A percentile compares a stretch with the other conserved stretches of the same genome.
Evolutionary conservation across 1,140 invertebrate species (phyloP).

Genomic region (Drosophila dunni): DNA sequence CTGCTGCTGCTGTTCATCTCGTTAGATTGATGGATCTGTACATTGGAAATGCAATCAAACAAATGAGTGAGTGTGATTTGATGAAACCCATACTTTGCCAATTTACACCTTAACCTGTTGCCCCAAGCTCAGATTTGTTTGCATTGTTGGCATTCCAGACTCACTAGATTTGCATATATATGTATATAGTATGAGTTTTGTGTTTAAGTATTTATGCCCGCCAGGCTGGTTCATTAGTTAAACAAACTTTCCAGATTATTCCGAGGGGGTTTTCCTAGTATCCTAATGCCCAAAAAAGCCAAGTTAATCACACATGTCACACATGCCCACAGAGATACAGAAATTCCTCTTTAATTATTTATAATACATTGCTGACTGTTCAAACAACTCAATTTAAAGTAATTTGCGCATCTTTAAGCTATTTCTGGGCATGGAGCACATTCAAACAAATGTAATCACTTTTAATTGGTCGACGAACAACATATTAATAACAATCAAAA

Average conservation of each 20-base stretch:
- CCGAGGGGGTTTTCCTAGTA: conserved; percentile 35
- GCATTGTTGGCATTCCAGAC: conserved; percentile 48
- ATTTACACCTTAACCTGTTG: conserved; percentile 40
- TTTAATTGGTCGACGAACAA: conserved; percentile 39
- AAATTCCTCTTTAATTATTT: conserved; percentile 20
- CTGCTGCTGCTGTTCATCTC: neutral
- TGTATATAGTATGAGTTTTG: neutral
- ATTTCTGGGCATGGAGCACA: conserved; percentile 29
- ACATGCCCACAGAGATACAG: neutral
- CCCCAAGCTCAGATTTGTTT: conserved; percentile 23
- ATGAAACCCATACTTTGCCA: conserved; percentile 19
- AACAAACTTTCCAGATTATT: conserved; percentile 30
- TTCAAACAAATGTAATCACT: conserved; percentile 34
- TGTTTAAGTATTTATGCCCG: conserved; percentile 13
- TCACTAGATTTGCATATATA: conserved; percentile 40
- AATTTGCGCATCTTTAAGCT: conserved; percentile 51
- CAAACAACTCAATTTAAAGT: conserved; percentile 43
- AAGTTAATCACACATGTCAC: neutral
- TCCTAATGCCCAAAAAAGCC: neutral
- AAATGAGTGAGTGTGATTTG: conserved; percentile 14
- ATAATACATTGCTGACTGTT: conserved; percentile 29
- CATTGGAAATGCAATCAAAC: conserved; percentile 25
- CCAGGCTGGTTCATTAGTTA: conserved; percentile 43
- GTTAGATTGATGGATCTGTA: conserved; percentile 40
- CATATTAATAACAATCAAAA: conserved; percentile 22